Evolutionary conservation across 2,797 vertebrate genomes (phyloP), one percentile per base, ranked within the genome.

Genomic region (Tachyglossus aculeatus): DNA sequence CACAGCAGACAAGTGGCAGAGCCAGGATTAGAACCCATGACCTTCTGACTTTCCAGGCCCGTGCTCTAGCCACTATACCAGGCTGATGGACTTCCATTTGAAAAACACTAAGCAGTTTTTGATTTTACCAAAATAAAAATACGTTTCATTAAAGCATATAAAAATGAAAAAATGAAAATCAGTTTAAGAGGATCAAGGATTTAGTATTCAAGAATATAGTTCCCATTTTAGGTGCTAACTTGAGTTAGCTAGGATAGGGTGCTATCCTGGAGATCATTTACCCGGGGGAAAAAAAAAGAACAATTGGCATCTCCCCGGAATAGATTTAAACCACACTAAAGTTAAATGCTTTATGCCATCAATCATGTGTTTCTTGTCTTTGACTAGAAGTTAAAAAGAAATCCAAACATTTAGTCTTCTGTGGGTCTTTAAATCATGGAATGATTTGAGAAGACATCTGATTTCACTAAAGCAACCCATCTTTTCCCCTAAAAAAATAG

Each of bases 391-490:
- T 78, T 60, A 56, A 69, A 81, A 82, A 68, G 32, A 55, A 41
- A 48, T 54, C 29, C 56, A 75, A 41, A 15, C 19, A 37, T 59
- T 71, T 65, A 56, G 55, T 55, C 25, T 60, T 69, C 59, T 58
- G 41, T 39, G 68, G 31, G 9, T 71, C 45, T 71, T 53, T 83
- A 76, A 86, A 84, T 37, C 73, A 65, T 80, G 70, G 54, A 78
- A 48, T 51, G 61, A 73, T 88, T 75, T 68, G 60, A 71, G 62
- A 71, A 54, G 62, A 81, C 72, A 91, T 85, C 71, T 89, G 81
- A 90, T 87, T 86, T 80, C 72, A 78, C 57, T 86, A 71, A 83
- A 54, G 70, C 52, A 81, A 52, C 45, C 33, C 63, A 83, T 77
- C 52, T 34, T 80, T 80, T 71, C 51, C 51, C 55, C 78, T 56